Evolutionary conservation across 2,888 invertebrate species (phyloP).

Genomic region (Hirudinaria manillensis): DNA sequence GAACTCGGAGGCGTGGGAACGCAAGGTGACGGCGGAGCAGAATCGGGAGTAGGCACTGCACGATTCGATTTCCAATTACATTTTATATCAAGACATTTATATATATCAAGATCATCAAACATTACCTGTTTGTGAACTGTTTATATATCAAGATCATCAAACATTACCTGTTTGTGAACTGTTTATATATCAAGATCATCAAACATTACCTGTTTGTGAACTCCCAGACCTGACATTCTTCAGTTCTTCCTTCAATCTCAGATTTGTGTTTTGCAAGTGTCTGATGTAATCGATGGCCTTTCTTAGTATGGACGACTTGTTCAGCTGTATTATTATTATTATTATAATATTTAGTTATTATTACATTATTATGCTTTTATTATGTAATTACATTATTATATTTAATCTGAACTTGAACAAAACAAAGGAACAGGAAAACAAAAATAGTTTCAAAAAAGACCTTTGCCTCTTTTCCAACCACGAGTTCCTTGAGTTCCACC

Average conservation of each 20-base stretch:
- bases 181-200: background rate
- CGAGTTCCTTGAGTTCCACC: constrained; percentile 81
- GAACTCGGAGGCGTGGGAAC: constrained; percentile 26
- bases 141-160: too few relatives aligned
- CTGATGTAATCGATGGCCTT: constrained; percentile 94
- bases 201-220: background rate
- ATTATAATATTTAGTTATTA: background rate
- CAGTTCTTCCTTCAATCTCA: constrained; percentile 66
- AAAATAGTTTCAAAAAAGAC: constrained; percentile 39
- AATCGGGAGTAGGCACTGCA: too few relatives aligned
- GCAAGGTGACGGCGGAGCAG: background rate
- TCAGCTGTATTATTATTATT: constrained; percentile 56
- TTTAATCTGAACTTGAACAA: too few relatives aligned
- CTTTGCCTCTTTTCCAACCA: constrained; percentile 66
- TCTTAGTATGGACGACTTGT: constrained; percentile 93
- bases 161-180: background rate
- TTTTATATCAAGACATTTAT: too few relatives aligned
- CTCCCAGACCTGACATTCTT: background rate
- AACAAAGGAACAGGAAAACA: background rate
- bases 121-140: too few relatives aligned
- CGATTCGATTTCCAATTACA: too few relatives aligned
- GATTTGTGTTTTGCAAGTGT: constrained; percentile 77
- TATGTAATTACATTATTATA: too few relatives aligned
- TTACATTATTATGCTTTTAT: background rate
- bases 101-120: too few relatives aligned